Evolutionary conservation across 2,797 vertebrate species (phyloP).

Genomic region (Myiothlypis chrysogaster): DNA sequence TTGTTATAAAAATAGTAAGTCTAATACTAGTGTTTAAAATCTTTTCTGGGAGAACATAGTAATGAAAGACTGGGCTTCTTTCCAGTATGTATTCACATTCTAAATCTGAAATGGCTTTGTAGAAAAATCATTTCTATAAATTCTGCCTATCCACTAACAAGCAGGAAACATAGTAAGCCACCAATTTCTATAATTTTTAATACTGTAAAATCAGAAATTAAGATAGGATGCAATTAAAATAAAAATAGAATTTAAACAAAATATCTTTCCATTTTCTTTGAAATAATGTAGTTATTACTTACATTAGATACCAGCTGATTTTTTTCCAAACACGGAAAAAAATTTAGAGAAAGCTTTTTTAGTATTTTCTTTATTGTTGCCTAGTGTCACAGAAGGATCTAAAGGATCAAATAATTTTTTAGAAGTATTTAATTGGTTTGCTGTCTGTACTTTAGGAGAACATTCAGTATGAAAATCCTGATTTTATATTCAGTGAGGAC

Average conservation of each 20-base stretch:
- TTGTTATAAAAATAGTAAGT: constrained; percentile 7
- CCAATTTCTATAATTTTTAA: background rate
- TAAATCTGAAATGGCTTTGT: background rate
- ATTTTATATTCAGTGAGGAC: background rate
- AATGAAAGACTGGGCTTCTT: constrained; percentile 5
- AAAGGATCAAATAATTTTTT: background rate
- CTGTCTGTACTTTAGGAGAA: background rate
- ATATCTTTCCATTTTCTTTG: background rate
- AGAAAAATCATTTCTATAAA: background rate
- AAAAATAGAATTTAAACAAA: background rate
- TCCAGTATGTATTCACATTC: background rate
- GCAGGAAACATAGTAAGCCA: background rate
- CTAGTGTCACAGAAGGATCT: background rate
- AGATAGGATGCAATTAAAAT: background rate
- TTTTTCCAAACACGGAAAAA: background rate
- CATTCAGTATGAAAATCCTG: background rate
- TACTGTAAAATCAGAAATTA: background rate
- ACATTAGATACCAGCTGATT: background rate
- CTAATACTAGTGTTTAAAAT: background rate
- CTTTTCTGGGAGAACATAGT: background rate
- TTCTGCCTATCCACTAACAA: background rate
- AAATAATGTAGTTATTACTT: background rate
- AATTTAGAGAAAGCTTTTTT: background rate
- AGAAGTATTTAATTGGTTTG: background rate
- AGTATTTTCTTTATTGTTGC: background rate